A percentile compares a stretch with the other conserved stretches of the same genome.
Evolutionary conservation across 1,140 invertebrate species (phyloP).

Genomic region (Heliothis virescens): DNA sequence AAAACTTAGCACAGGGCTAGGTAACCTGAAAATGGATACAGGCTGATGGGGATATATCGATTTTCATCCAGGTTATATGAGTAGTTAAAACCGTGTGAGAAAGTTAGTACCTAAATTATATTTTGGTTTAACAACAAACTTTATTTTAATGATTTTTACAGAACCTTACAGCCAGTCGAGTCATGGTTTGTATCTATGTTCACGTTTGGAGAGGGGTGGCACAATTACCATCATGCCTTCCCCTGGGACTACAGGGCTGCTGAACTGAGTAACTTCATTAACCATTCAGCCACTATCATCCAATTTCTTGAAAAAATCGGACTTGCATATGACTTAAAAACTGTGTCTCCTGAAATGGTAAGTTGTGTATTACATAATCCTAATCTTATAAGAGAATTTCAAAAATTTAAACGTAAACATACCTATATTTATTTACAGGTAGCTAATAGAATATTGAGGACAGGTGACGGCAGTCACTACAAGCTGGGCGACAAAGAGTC

Average conservation of each 20-base stretch:
- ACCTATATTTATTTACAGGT: conserved; percentile 71
- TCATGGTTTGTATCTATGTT: conserved; percentile 33
- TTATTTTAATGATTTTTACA: conserved; percentile 57
- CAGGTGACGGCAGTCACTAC: conserved; percentile 41
- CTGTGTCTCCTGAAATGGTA: conserved; percentile 84
- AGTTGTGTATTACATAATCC: background rate
- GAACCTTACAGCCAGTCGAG: conserved; percentile 68
- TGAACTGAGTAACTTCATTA: conserved; percentile 85
- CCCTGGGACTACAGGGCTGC: conserved; percentile 91
- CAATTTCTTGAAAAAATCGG: conserved; percentile 82
- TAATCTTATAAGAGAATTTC: no score
- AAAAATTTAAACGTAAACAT: no score
- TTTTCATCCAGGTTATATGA: no score
- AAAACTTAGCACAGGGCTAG: no score
- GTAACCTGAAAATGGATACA: no score
- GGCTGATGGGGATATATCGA: no score
- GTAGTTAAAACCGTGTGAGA: conserved; percentile 31
- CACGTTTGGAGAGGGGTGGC: conserved; percentile 3
- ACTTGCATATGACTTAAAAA: conserved; percentile 89
- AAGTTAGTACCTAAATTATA: background rate
- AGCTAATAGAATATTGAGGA: conserved; percentile 61
- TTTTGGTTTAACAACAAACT: no score
- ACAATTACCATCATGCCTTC: conserved; percentile 89
- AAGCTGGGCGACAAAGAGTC: conserved; percentile 70
- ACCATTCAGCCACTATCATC: conserved; percentile 84